phyloP scores from a whole-genome alignment of 2,797 vertebrate genomes.

The Cryptoprocta ferox region DNA sequence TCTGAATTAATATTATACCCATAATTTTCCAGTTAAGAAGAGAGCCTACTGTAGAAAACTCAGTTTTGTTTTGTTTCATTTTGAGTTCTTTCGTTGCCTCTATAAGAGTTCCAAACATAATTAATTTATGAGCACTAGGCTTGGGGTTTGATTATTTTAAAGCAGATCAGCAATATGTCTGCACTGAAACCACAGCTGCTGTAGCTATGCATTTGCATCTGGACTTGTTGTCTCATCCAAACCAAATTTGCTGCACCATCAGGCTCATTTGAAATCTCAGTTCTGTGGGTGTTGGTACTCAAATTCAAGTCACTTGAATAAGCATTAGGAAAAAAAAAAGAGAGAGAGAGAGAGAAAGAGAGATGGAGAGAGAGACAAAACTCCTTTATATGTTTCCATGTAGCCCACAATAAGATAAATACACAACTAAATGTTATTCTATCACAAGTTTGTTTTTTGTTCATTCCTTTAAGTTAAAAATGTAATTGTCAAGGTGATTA shows the following conservation, averaged over 20 bases:
- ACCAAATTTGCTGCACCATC: constrained; percentile 40
- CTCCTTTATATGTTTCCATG: neutral
- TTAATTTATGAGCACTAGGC: constrained; percentile 62
- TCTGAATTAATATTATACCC: neutral
- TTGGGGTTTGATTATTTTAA: constrained; percentile 62
- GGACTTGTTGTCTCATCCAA: constrained; percentile 39
- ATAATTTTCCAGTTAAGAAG: neutral
- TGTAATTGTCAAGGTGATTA: neutral
- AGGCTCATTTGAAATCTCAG: constrained; percentile 27
- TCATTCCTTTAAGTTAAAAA: neutral
- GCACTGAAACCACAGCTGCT: constrained; percentile 56
- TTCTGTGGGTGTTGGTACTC: neutral
- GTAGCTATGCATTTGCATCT: constrained; percentile 40
- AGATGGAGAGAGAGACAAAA: neutral
- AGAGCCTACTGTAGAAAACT: neutral
- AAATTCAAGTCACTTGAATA: constrained; percentile 40
- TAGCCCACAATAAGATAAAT: neutral
- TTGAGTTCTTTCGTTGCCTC: constrained; percentile 27
- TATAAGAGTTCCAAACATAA: constrained; percentile 34
- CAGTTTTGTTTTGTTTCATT: constrained; percentile 3
- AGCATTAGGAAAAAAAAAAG: neutral
- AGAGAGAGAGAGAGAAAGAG: neutral
- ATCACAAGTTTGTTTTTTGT: neutral
- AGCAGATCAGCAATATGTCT: constrained; percentile 61
- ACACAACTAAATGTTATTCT: neutral